A percentile compares a stretch with the other conserved stretches of the same genome.
Conservation (phyloP, 2,113 vertebrate species). For the Macaca mulatta region DNA sequence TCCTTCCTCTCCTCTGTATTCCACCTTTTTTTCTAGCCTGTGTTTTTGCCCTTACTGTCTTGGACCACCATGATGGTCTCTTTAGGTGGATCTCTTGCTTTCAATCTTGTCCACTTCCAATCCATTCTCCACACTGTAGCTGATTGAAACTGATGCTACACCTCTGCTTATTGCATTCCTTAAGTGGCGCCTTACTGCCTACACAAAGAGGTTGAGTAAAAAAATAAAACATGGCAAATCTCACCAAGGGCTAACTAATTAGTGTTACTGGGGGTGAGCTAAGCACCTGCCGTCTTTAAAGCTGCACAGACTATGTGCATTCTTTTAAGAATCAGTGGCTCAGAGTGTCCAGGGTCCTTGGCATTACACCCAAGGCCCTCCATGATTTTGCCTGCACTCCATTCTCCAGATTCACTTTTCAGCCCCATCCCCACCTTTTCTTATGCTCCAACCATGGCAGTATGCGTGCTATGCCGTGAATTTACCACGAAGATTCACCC, state of each 20-base stretch:
- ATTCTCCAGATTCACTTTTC: not conserved
- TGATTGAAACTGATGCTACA: not conserved
- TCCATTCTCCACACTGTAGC: not conserved
- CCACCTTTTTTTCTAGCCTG: not conserved
- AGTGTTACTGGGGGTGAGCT: not conserved
- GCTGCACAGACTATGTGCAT: not conserved
- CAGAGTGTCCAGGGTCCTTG: not conserved
- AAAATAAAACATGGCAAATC: not conserved
- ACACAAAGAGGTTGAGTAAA: not conserved
- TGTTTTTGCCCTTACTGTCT: not conserved
- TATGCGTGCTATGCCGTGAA: not conserved
- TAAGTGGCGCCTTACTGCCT: not conserved
- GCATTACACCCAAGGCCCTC: not conserved
- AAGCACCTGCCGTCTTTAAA: not conserved
- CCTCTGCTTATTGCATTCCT: not conserved
- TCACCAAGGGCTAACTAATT: not conserved
- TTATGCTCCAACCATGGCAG: not conserved
- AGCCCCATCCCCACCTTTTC: not conserved
- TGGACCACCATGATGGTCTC: not conserved
- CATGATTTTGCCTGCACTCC: accelerated
- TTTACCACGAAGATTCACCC: not conserved
- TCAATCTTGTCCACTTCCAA: not conserved
- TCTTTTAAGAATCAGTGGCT: not conserved
- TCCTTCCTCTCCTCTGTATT: not conserved
- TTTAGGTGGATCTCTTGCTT: not conserved